phyloP scores from a whole-genome alignment of 2,113 vertebrate species.

The Nymphicus hollandicus region DNA sequence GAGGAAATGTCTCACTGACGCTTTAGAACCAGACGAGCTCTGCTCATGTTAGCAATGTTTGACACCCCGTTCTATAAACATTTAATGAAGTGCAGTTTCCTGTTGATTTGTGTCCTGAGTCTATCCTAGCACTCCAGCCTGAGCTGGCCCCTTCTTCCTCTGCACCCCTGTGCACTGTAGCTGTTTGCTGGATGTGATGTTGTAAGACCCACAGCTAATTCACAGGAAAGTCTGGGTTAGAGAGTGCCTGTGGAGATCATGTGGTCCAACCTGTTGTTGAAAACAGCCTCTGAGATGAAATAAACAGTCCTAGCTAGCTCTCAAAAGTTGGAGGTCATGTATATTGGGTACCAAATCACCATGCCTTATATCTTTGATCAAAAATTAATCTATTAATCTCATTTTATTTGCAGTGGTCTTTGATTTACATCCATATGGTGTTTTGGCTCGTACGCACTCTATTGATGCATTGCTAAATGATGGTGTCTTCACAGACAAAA shows the following conservation, averaged over 20 bases:
- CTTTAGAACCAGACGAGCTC: neutral
- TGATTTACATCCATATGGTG: neutral
- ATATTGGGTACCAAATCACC: neutral
- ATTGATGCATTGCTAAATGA: neutral
- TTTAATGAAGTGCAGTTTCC: neutral
- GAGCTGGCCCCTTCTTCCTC: neutral
- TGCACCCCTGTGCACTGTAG: fast-evolving
- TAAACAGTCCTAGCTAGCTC: neutral
- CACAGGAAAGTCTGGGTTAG: neutral
- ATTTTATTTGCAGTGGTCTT: neutral
- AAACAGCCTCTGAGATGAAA: neutral
- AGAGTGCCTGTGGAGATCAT: neutral
- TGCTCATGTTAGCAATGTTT: neutral
- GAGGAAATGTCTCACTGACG: neutral
- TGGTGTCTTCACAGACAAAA: neutral
- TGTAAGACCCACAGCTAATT: neutral
- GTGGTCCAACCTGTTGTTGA: neutral
- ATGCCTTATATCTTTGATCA: neutral
- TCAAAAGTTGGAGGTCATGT: neutral
- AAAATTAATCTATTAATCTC: neutral
- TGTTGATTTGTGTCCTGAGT: neutral
- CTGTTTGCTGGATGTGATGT: neutral
- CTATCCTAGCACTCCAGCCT: neutral
- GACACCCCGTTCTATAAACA: neutral
- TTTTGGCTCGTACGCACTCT: neutral